phyloP scores from a whole-genome alignment of 1,140 invertebrate genomes.

The Heliconius hermathena region DNA sequence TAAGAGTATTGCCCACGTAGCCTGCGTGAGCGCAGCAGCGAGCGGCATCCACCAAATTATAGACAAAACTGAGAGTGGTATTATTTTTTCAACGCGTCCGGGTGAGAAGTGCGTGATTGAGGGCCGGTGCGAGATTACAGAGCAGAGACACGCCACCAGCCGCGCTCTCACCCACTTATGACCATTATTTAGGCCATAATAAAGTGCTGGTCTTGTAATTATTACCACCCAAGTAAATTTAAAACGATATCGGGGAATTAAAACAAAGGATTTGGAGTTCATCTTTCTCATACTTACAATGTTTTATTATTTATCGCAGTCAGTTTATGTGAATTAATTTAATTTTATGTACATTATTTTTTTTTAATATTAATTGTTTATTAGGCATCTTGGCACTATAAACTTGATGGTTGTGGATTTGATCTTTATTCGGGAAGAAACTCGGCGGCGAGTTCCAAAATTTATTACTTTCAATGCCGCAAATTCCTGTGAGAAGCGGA shows the following conservation, averaged over 20 bases:
- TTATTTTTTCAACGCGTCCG: conserved; percentile 78
- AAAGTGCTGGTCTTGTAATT: conserved; percentile 74
- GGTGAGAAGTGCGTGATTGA: conserved; percentile 80
- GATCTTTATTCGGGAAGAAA: no score
- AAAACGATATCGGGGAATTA: conserved; percentile 9
- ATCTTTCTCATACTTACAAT: not conserved
- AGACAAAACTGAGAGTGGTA: conserved; percentile 68
- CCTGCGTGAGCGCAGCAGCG: conserved; percentile 35
- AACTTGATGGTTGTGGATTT: no score
- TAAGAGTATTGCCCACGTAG: conserved; percentile 28
- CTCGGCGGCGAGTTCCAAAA: no score
- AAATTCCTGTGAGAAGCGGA: no score
- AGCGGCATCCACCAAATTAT: conserved; percentile 75
- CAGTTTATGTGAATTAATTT: not conserved
- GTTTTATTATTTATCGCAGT: not conserved
- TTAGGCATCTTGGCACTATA: no score
- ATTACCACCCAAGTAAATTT: conserved; percentile 68
- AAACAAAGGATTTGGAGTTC: not conserved
- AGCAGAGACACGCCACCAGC: conserved; percentile 66
- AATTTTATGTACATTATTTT: no score
- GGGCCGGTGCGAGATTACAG: conserved; percentile 77
- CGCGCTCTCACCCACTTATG: conserved; percentile 68
- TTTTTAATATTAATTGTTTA: no score
- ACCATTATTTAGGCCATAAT: conserved; percentile 77
- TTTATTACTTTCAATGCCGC: no score